Evolutionary conservation across 2,888 invertebrate genomes (phyloP).

Genomic region (Pyrrhia umbra): DNA sequence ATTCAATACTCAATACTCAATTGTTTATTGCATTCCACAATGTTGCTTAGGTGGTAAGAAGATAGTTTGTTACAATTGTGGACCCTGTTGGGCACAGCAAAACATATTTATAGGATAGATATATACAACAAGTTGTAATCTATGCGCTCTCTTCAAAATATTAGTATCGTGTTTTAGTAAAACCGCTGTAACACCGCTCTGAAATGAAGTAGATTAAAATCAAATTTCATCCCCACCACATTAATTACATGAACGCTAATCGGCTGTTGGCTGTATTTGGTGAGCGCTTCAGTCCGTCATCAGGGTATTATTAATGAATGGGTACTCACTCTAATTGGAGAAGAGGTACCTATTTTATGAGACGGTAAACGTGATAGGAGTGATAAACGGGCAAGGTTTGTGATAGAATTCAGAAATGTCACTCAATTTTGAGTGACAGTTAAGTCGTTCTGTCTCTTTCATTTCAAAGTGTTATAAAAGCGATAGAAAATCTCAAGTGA

Average conservation of each 20-base stretch:
- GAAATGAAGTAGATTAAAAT: slow-evolving; percentile 28
- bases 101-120: too few species aligned
- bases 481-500: too few species aligned
- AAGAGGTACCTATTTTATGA: slow-evolving; percentile 5
- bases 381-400: not conserved
- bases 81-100: too few species aligned
- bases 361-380: not conserved
- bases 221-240: slow-evolving; percentile 22
- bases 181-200: not conserved
- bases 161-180: not conserved
- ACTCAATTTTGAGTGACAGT: too few species aligned
- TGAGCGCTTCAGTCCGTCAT: slow-evolving; percentile 20
- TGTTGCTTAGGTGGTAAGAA: too few species aligned
- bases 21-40: too few species aligned
- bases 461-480: too few species aligned
- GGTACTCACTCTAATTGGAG: slow-evolving; percentile 28
- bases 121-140: not conserved
- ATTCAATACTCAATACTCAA: too few species aligned
- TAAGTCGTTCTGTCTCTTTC: too few species aligned
- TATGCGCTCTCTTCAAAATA: not conserved
- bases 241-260: slow-evolving; percentile 37
- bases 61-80: too few species aligned
- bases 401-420: not conserved
- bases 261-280: slow-evolving; percentile 33
- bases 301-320: slow-evolving; percentile 20